Conservation (phyloP, 1,140 invertebrate genomes). For the Anastrepha obliqua region DNA sequence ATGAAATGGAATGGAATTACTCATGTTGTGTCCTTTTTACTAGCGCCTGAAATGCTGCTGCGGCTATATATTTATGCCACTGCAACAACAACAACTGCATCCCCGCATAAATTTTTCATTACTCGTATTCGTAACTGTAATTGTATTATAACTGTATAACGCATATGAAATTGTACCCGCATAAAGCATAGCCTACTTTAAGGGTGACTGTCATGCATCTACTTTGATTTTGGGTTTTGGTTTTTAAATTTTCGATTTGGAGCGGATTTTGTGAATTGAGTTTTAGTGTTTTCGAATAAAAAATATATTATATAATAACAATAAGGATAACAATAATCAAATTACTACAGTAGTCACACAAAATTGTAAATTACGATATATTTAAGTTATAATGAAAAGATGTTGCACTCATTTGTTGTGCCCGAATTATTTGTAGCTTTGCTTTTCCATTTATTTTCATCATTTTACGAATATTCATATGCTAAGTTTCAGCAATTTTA, state of each 20-base stretch:
- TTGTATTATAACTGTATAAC: not conserved
- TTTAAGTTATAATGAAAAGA: not conserved
- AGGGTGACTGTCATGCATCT: slow-evolving; percentile 15
- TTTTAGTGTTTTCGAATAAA: not conserved
- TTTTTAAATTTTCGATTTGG: slow-evolving; percentile 6
- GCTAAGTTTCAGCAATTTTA: not conserved
- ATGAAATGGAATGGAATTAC: slow-evolving; percentile 16
- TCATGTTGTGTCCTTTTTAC: slow-evolving; percentile 30
- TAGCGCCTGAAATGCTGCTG: slow-evolving; percentile 22
- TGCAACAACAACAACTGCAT: slow-evolving; percentile 36
- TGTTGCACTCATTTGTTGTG: not conserved
- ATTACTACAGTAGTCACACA: not conserved
- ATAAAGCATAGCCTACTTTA: slow-evolving; percentile 27
- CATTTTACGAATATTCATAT: not conserved
- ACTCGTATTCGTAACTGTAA: slow-evolving; percentile 34
- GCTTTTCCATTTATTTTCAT: not conserved
- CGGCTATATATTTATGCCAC: slow-evolving; percentile 37
- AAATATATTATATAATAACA: not conserved
- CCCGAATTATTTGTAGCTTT: not conserved
- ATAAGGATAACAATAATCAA: not conserved
- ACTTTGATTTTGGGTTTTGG: not conserved
- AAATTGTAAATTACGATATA: not conserved
- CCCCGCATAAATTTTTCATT: slow-evolving; percentile 37
- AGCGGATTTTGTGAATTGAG: not conserved
- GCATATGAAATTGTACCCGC: slow-evolving; percentile 20